phyloP scores from a whole-genome alignment of 2,888 invertebrate genomes.

The Agrochola litura region DNA sequence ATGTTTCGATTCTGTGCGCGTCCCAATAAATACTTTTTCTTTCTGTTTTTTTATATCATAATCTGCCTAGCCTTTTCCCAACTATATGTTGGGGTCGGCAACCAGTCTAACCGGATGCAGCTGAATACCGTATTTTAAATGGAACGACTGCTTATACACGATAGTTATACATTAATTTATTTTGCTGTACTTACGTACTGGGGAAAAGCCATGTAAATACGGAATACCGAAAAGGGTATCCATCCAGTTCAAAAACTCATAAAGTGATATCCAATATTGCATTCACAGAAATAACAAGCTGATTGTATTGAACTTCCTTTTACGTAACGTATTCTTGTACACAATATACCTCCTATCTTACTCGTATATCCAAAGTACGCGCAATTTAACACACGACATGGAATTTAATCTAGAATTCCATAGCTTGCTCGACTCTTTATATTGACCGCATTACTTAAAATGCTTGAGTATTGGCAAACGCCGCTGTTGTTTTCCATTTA shows the following conservation, averaged over 20 bases:
- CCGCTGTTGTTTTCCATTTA: slow-evolving; percentile 53
- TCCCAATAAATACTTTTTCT: too few species aligned
- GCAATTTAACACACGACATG: slow-evolving; percentile 74
- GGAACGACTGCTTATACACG: too few species aligned
- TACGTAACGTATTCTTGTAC: slow-evolving; percentile 57
- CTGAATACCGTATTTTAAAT: too few species aligned
- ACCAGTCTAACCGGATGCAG: too few species aligned
- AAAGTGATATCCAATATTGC: not conserved
- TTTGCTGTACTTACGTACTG: not conserved
- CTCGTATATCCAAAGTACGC: slow-evolving; percentile 69
- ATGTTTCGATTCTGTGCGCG: too few species aligned
- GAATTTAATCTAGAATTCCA: slow-evolving; percentile 76
- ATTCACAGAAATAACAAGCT: slow-evolving; percentile 65
- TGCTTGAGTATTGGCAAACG: slow-evolving; percentile 63
- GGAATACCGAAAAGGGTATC: not conserved
- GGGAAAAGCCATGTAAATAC: not conserved
- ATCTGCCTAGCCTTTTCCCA: too few species aligned
- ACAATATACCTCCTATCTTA: slow-evolving; percentile 63
- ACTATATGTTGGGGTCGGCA: too few species aligned
- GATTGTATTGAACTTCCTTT: slow-evolving; percentile 68
- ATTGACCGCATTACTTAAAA: slow-evolving; percentile 76
- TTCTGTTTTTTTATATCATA: too few species aligned
- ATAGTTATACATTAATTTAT: not conserved
- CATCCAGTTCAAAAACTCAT: not conserved
- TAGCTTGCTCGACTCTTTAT: slow-evolving; percentile 63